Evolutionary conservation across 2,113 vertebrate species (phyloP).

Genomic region (Cairina moschata): DNA sequence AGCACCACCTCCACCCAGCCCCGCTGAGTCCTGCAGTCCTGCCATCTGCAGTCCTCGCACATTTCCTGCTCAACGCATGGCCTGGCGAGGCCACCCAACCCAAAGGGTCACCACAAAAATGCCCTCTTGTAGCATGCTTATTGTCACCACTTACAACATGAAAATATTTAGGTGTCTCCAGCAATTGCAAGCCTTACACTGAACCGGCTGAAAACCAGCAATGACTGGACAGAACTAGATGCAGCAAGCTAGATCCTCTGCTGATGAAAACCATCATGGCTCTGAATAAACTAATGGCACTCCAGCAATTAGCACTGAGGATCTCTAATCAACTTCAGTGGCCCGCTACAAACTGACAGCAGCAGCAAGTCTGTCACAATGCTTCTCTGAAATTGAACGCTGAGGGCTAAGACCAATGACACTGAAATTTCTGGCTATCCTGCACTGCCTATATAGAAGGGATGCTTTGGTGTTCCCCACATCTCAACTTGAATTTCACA

Average conservation of each 20-base stretch:
- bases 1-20: neutral
- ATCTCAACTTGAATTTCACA: neutral
- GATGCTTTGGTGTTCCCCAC: neutral
- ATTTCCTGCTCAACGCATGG: neutral
- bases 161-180: neutral
- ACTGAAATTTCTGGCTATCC: neutral
- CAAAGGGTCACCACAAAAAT: neutral
- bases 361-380: neutral
- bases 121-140: neutral
- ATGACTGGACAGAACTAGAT: neutral
- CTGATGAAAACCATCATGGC: neutral
- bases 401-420: neutral
- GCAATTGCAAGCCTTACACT: neutral
- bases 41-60: accelerated
- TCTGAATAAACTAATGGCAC: neutral
- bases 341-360: neutral
- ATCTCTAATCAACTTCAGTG: neutral
- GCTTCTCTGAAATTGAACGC: neutral
- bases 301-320: neutral
- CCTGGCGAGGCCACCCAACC: no score
- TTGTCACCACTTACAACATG: neutral
- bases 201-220: neutral
- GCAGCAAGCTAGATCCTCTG: neutral
- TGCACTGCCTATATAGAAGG: neutral
- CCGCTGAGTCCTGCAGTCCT: no score